Evolutionary conservation across 2,888 invertebrate species (phyloP).

Genomic region (Smittia sp.): DNA sequence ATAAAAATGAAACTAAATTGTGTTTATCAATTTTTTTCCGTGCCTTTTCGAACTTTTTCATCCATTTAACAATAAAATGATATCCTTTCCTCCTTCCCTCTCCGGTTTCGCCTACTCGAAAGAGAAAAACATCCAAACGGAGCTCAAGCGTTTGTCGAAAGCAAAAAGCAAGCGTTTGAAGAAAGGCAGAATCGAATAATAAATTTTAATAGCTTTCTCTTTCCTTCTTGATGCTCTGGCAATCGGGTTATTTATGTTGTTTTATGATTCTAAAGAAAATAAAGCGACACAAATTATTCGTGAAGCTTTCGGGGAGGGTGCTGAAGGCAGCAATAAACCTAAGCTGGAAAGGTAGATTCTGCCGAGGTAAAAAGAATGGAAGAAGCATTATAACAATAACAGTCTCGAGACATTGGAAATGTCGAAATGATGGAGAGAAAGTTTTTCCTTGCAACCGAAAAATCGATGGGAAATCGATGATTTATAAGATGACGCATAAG

Average conservation of each 20-base stretch:
- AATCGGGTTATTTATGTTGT: constrained; percentile 30
- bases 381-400: not conserved
- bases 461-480: constrained; percentile 2
- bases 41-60: constrained; percentile 6
- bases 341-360: not conserved
- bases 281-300: constrained; percentile 33
- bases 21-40: constrained; percentile 38
- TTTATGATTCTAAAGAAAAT: constrained; percentile 33
- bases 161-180: not conserved
- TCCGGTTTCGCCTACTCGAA: not conserved
- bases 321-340: not conserved
- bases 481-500: not conserved
- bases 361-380: not conserved
- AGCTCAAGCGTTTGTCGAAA: not conserved
- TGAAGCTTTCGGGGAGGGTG: not conserved
- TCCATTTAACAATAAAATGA: constrained; percentile 28
- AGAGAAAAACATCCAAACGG: not conserved
- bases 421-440: not conserved
- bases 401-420: constrained; percentile 4
- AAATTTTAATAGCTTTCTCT: constrained; percentile 41
- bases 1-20: constrained; percentile 36
- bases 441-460: not conserved
- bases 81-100: constrained; percentile 22
- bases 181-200: constrained; percentile 34
- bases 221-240: not conserved